Base-by-base conservation (phyloP, 2,797 vertebrate genomes). In the Spondyliosoma cantharus region DNA sequence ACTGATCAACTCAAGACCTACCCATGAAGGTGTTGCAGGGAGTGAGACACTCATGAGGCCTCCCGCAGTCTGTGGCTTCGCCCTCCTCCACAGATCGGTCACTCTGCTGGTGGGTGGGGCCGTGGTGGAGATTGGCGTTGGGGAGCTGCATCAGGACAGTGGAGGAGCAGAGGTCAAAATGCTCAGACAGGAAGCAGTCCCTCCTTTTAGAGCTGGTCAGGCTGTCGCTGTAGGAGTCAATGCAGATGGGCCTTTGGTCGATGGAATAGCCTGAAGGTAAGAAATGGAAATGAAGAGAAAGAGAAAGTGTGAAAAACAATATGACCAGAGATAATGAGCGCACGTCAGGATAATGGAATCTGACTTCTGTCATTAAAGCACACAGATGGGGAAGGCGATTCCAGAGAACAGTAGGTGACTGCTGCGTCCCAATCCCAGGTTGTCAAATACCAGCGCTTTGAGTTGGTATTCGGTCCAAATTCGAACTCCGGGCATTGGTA, bases 1-100 rank as follows among this genome's bases (percentile, higher is more conserved):
- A 54, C 0, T 1, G 12, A 20, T 4, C 0, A n/a, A 69, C 2
- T 12, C 3, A 1, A 53, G 19, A 93, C 96, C 45, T 94, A 99
- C 98, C 97, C 96, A 99, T 95, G 90, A 97, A 97, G 71, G 95
- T 95, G 86, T 87, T 95, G 49, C 91, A 1, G 0, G 92, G 0
- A 1, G 91, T 50, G 2, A 87, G 80, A 19, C 90, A 83, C 43
- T 96, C 96, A 2, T 89, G 91, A 75, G 89, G 87, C 72, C 85
- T 89, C 37, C 91, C 92, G 1, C 94, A 93, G 80, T 95, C 94
- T 22, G 48, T 86, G 3, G 68, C 45, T 17, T 96, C 95, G 8
- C 66, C 91, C 58, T 95, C 95, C 79, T 94, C 89, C 57, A 62
- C 2, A 43, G 80, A 90, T 3, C 87, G 93, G 78, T 96, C 95